Evolutionary conservation across 2,888 invertebrate genomes (phyloP).

Genomic region (Pyrrhosoma nymphula): DNA sequence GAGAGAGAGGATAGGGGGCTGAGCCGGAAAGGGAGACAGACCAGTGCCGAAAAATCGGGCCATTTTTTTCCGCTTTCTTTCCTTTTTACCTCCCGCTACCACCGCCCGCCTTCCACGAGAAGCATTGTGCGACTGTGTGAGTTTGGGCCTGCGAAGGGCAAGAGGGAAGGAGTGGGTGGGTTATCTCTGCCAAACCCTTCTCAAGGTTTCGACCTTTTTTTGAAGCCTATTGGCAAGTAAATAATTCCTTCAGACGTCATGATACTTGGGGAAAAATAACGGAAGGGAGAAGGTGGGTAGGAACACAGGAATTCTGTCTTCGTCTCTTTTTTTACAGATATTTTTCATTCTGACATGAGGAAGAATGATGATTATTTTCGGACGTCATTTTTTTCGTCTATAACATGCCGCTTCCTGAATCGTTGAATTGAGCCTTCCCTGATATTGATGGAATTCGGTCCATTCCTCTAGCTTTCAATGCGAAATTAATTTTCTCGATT

Average conservation of each 20-base stretch:
- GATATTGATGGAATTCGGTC: neutral
- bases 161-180: neutral
- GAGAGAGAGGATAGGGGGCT: neutral
- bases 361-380: constrained; percentile 1
- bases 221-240: constrained; percentile 59
- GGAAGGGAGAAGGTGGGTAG: neutral
- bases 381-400: neutral
- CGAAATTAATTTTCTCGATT: neutral
- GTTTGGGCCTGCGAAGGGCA: neutral
- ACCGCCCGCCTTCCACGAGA: neutral
- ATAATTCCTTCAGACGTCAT: constrained; percentile 60
- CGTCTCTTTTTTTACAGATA: neutral
- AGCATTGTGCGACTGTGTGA: neutral
- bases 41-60: neutral
- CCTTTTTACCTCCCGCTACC: neutral
- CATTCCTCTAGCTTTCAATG: neutral
- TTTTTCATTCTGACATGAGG: neutral
- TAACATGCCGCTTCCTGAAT: neutral
- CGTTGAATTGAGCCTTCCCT: neutral
- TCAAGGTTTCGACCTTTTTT: constrained; percentile 58
- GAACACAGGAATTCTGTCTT: neutral
- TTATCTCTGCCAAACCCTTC: constrained; percentile 63
- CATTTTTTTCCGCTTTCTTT: neutral
- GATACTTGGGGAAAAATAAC: constrained; percentile 17
- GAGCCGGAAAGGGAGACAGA: constrained; percentile 5